These are phyloP conservation scores for Chrysomela aeneicollis DNA, from an alignment of 2,888 invertebrate species.

Conservation along the genomic window DNA sequence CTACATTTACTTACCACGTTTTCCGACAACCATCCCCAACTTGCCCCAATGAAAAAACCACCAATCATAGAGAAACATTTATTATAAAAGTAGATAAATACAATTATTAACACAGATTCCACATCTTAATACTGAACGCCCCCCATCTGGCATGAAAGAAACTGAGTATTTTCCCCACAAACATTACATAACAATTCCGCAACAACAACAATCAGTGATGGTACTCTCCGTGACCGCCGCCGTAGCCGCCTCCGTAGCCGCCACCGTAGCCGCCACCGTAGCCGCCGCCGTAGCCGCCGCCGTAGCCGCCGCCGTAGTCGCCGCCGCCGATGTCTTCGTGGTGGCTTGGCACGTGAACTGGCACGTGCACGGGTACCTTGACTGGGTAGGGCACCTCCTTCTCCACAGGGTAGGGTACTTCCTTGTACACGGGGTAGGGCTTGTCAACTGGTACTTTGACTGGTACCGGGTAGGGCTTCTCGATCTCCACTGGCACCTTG, in stretches of 20 bases:
- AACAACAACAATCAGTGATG: constrained; percentile 48
- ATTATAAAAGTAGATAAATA: constrained; percentile 55
- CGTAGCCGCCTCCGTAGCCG: constrained; percentile 45
- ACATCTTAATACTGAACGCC: constrained; percentile 58
- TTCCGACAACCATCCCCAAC: too few relatives aligned
- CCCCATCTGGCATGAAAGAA: constrained; percentile 44
- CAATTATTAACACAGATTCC: constrained; percentile 58
- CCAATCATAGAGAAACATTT: constrained; percentile 48
- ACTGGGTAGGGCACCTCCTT: constrained; percentile 81
- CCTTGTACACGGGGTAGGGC: constrained; percentile 81
- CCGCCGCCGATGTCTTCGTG: constrained; percentile 59
- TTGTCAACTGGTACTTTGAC: constrained; percentile 81
- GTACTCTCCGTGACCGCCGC: constrained; percentile 49
- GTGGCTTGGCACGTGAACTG: constrained; percentile 69
- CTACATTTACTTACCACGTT: too few relatives aligned
- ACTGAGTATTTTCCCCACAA: constrained; percentile 30
- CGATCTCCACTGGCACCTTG: constrained; percentile 77
- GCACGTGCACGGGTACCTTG: constrained; percentile 75
- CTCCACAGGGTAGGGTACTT: constrained; percentile 77
- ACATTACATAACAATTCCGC: constrained; percentile 45
- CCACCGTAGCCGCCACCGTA: constrained; percentile 45
- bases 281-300: constrained; percentile 31
- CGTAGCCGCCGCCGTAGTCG: constrained; percentile 31
- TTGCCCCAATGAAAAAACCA: constrained; percentile 25
- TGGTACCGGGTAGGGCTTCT: constrained; percentile 79